Evolutionary conservation across 2,888 invertebrate genomes (phyloP), one percentile per base, ranked within the genome.

Genomic region (Serrognathus titanus): DNA sequence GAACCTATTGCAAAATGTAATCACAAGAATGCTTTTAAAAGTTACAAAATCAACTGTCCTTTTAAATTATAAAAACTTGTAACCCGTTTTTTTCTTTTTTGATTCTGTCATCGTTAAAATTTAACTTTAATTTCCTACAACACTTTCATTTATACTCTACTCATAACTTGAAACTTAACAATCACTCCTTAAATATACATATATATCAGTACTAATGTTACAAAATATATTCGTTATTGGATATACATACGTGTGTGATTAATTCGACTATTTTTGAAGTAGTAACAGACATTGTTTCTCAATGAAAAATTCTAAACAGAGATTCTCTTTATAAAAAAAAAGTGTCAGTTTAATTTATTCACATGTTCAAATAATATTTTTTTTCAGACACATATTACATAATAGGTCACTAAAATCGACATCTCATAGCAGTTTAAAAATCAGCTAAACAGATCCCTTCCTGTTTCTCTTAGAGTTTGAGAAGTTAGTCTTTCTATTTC

Each of bases 401-500:
- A 31, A 31, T 31, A 31, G 24, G 7, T 31, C 24, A 31, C 24
- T 31, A 31, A 31, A 31, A 5, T 31, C 1, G 24, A 31, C 2
- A 16, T 31, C 6, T 31, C 24, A 31, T 31, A 31, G 24, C 24
- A 31, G 24, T 35, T 16, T 50, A 36, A 47, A 49, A 67, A 73
- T 75, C 75, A 75, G 70, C 75, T 75, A 59, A 67, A 69, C 62
- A 75, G 60, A 51, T 73, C 75, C 51, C 68, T 81, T 11, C 86
- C 86, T 3, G 87, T 87, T 74, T 87, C 87, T 65, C 82, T 80
- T 51, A 87, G 76, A 31, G 86, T 86, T 71, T 83, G 82, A 66
- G 83, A 81, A 31, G 86, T 87, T 53, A 87, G 78, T 68, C 83
- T 79, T 72, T 87, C 87, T 61, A 87, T 87, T 76, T 87, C 86